A percentile compares a stretch with the other conserved stretches of the same genome.
These are phyloP conservation scores for Charaxes varanes DNA, from an alignment of 1,140 invertebrate species.

Conservation along the genomic window DNA sequence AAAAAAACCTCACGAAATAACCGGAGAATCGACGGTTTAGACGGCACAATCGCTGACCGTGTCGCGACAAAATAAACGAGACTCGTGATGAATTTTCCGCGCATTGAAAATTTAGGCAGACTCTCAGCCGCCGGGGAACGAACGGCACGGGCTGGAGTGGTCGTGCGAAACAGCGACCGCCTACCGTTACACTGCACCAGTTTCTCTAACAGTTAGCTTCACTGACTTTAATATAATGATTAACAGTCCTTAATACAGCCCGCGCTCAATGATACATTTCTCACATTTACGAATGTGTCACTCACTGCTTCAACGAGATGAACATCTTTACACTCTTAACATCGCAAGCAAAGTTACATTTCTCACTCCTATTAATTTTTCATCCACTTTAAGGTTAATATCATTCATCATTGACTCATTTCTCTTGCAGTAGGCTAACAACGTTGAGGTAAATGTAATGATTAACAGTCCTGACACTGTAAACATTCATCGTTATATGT, in stretches of 20 bases:
- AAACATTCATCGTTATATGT: too few species aligned
- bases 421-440: too few species aligned
- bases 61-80: slow-evolving; percentile 30
- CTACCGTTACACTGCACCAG: slow-evolving; percentile 63
- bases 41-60: slow-evolving; percentile 29
- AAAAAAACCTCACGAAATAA: too few species aligned
- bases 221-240: slow-evolving; percentile 1
- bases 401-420: too few species aligned
- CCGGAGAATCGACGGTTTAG: slow-evolving; percentile 26
- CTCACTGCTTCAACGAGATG: slow-evolving; percentile 26
- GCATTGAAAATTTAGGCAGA: slow-evolving; percentile 38
- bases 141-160: slow-evolving; percentile 16
- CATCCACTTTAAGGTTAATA: too few species aligned
- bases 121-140: slow-evolving; percentile 16
- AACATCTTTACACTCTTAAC: slow-evolving; percentile 35
- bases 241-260: slow-evolving; percentile 3
- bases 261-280: slow-evolving; percentile 5
- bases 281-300: slow-evolving; percentile 13
- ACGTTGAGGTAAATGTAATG: too few species aligned
- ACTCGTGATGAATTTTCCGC: slow-evolving; percentile 39
- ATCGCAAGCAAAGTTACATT: too few species aligned
- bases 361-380: too few species aligned
- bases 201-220: slow-evolving; percentile 41
- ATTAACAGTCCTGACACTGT: too few species aligned
- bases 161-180: slow-evolving; percentile 43